phyloP scores from a whole-genome alignment of 2,113 vertebrate species.

The Daubentonia madagascariensis region DNA sequence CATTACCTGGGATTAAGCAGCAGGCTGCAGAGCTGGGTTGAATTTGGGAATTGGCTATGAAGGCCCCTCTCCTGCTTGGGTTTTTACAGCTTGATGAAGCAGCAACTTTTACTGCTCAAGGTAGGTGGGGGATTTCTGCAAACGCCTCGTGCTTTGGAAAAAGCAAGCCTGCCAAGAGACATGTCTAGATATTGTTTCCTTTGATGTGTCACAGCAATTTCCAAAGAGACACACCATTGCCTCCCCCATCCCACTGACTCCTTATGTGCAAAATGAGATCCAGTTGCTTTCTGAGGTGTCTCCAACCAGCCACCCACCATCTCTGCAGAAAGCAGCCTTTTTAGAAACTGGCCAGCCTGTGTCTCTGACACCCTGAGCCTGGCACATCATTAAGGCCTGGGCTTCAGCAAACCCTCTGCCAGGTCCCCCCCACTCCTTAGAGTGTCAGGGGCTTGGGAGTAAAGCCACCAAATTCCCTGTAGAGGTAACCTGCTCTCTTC shows the following conservation, averaged over 20 bases:
- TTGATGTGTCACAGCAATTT: not conserved
- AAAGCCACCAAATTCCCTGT: too few species aligned
- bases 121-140: not conserved
- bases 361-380: not conserved
- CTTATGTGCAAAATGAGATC: not conserved
- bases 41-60: not conserved
- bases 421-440: not conserved
- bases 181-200: not conserved
- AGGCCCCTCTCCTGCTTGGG: not conserved
- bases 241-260: not conserved
- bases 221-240: not conserved
- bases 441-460: not conserved
- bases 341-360: not conserved
- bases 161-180: not conserved
- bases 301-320: not conserved
- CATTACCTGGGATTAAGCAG: not conserved
- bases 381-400: too few species aligned
- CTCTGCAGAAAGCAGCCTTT: not conserved
- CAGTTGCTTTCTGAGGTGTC: not conserved
- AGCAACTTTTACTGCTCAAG: not conserved
- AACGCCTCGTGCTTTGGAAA: not conserved
- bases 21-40: not conserved
- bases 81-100: not conserved
- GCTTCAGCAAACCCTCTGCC: not conserved
- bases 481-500: not conserved